Evolutionary conservation across 2,888 invertebrate genomes (phyloP).

Genomic region (Crepidodera aurea): DNA sequence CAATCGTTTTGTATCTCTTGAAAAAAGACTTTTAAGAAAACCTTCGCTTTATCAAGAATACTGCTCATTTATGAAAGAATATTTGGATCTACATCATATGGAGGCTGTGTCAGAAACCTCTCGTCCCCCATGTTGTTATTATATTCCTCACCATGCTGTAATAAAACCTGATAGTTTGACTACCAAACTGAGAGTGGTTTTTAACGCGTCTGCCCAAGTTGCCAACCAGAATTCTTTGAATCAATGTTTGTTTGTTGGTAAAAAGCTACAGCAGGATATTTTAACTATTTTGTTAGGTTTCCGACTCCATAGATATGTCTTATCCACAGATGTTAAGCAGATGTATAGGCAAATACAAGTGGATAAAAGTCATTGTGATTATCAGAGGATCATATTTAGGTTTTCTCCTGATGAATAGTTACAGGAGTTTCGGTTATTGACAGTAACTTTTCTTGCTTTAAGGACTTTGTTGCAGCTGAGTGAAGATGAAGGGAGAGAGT

Average conservation of each 20-base stretch:
- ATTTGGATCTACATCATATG: constrained; percentile 24
- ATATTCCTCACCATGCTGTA: constrained; percentile 20
- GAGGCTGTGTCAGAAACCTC: background rate
- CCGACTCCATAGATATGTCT: background rate
- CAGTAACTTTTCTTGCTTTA: constrained; percentile 2
- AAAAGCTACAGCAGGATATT: constrained; percentile 23
- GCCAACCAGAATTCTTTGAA: constrained; percentile 7
- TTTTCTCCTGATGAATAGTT: background rate
- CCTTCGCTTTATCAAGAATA: constrained; percentile 16
- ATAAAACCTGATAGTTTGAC: constrained; percentile 8
- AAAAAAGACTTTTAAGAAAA: constrained; percentile 19
- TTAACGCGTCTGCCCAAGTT: constrained; percentile 10
- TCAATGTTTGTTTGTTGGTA: constrained; percentile 17
- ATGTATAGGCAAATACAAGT: constrained; percentile 22
- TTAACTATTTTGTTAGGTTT: constrained; percentile 10
- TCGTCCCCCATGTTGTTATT: background rate
- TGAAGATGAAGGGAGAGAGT: constrained; percentile 7
- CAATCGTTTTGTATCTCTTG: constrained; percentile 22
- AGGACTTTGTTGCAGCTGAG: constrained; percentile 4
- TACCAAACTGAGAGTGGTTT: constrained; percentile 21
- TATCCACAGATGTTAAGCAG: constrained; percentile 21
- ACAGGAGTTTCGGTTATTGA: background rate
- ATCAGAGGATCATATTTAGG: no score
- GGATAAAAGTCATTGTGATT: background rate
- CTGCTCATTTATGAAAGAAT: constrained; percentile 17